Evolutionary conservation across 2,797 vertebrate species (phyloP).

Genomic region (Cirrhinus molitorella): DNA sequence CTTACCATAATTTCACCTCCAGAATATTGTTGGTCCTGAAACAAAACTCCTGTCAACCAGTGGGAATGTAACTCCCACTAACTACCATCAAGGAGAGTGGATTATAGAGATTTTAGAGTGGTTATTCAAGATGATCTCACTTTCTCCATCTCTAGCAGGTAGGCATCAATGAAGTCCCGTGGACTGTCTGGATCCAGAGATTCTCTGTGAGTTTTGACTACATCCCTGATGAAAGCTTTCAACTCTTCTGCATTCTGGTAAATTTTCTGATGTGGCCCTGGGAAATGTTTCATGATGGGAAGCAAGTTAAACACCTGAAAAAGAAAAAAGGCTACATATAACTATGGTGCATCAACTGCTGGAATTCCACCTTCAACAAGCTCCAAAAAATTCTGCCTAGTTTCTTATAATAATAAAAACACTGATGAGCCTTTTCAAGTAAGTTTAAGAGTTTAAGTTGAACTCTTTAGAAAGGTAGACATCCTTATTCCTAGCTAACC

Average conservation of each 20-base stretch:
- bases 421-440: background rate
- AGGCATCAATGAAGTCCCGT: constrained; percentile 66
- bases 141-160: constrained; percentile 62
- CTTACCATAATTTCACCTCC: background rate
- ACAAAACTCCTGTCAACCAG: no score
- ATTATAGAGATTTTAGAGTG: background rate
- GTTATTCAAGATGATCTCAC: constrained; percentile 4
- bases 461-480: background rate
- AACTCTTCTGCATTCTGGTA: constrained; percentile 17
- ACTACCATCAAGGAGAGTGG: background rate
- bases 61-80: no score
- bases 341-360: background rate
- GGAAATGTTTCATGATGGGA: constrained; percentile 62
- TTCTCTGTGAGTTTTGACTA: constrained; percentile 49
- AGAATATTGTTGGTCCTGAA: background rate
- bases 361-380: background rate
- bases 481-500: no score
- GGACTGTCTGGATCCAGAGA: constrained; percentile 62
- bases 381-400: background rate
- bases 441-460: background rate
- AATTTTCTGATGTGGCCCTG: constrained; percentile 63
- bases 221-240: constrained; percentile 39
- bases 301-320: constrained; percentile 59
- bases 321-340: background rate
- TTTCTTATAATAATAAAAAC: background rate